A percentile compares a stretch with the other conserved stretches of the same genome.
These are phyloP conservation scores for Pionites leucogaster DNA, from an alignment of 2,113 vertebrate genomes.

Conservation along the genomic window DNA sequence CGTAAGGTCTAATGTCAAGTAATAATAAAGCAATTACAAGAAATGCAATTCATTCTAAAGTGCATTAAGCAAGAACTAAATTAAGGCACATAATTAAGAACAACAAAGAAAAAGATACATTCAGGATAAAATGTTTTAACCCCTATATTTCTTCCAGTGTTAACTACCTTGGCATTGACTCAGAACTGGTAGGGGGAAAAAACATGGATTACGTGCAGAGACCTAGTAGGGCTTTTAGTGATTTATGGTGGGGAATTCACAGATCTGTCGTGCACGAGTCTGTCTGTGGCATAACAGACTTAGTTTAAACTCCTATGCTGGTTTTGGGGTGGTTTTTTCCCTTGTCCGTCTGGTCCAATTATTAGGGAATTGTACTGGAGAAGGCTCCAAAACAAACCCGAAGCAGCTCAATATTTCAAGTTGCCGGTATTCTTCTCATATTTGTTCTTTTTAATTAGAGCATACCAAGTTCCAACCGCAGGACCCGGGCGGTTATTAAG, in stretches of 20 bases:
- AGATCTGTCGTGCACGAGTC: not conserved
- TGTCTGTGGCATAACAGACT: not conserved
- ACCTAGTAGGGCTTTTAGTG: not conserved
- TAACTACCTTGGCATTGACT: conserved; percentile 14
- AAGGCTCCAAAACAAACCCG: conserved; percentile 24
- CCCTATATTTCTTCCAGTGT: conserved; percentile 29
- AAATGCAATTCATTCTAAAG: conserved; percentile 60
- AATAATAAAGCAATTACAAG: conserved; percentile 67
- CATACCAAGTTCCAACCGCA: not conserved
- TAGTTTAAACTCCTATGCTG: conserved; percentile 4
- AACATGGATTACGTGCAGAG: not conserved
- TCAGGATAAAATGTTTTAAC: conserved; percentile 49
- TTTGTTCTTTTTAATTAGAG: conserved; percentile 69
- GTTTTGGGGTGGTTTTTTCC: not conserved
- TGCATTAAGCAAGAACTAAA: conserved; percentile 65
- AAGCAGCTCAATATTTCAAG: conserved; percentile 45
- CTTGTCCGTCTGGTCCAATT: conserved; percentile 45
- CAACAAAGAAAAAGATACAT: not conserved
- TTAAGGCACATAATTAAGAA: conserved; percentile 60
- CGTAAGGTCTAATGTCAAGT: conserved; percentile 56
- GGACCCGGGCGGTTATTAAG: conserved; percentile 50
- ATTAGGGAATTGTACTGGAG: conserved; percentile 33
- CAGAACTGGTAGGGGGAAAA: not conserved
- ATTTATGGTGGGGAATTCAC: not conserved
- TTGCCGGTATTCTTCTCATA: conserved; percentile 48